phyloP scores from a whole-genome alignment of 2,797 vertebrate genomes.

The Rhinophrynus dorsalis region DNA sequence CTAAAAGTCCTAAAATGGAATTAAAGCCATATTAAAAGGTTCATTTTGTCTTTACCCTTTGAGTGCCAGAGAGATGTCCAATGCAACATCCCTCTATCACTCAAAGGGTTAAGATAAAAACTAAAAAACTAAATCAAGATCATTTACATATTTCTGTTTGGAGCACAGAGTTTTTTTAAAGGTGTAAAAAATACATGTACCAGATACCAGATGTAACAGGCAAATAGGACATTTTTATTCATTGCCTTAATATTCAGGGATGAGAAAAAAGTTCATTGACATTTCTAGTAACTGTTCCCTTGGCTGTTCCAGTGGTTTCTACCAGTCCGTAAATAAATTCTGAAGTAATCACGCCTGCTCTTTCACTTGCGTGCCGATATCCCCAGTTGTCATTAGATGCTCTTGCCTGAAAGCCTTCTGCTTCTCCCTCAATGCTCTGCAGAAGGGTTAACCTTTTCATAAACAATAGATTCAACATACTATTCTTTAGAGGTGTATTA shows the following conservation, averaged over 20 bases:
- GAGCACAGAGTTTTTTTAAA: too few species aligned
- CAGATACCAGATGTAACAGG: too few species aligned
- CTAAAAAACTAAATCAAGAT: too few species aligned
- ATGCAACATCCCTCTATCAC: too few species aligned
- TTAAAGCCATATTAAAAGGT: too few species aligned
- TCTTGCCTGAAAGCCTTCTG: constrained; percentile 16
- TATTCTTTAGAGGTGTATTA: constrained; percentile 30
- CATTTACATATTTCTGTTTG: too few species aligned
- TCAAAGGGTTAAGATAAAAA: too few species aligned
- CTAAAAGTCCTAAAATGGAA: too few species aligned
- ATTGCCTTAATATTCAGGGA: not conserved
- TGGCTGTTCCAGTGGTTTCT: constrained; percentile 77
- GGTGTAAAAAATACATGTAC: too few species aligned
- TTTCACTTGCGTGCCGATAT: constrained; percentile 64
- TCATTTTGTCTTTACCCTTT: too few species aligned
- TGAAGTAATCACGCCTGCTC: constrained; percentile 73
- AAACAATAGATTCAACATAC: not conserved
- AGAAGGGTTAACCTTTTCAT: constrained; percentile 27
- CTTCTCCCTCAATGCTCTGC: not conserved
- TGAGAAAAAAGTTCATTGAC: not conserved
- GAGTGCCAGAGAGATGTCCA: too few species aligned
- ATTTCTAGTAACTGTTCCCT: constrained; percentile 59
- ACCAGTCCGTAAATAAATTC: constrained; percentile 77
- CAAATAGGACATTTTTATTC: not conserved
- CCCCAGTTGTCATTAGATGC: constrained; percentile 51